These are phyloP conservation scores for Xiphophorus couchianus DNA, from an alignment of 2,113 vertebrate species.

Conservation along the genomic window DNA sequence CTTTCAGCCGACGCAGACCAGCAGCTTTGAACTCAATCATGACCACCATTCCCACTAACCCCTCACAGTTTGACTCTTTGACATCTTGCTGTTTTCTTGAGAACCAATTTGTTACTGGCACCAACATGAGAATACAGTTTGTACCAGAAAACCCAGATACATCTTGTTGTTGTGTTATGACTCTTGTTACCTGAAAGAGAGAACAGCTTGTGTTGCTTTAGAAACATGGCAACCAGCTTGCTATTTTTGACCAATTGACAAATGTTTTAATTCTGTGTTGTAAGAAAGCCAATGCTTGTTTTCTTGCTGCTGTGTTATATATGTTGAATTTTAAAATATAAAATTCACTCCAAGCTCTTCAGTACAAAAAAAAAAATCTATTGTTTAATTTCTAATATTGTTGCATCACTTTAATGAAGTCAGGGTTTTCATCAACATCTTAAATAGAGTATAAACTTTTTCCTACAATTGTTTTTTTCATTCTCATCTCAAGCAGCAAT, in stretches of 20 bases:
- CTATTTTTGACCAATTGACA: not conserved
- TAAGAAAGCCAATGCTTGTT: not conserved
- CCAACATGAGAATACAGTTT: slow-evolving; percentile 18
- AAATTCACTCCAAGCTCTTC: not conserved
- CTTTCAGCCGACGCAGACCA: slow-evolving; percentile 11
- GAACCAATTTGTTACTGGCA: slow-evolving; percentile 33
- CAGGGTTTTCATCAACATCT: not conserved
- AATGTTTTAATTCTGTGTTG: not conserved
- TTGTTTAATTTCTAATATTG: not conserved
- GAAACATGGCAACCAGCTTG: not conserved
- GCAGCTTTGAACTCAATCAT: slow-evolving; percentile 46
- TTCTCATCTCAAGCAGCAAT: slow-evolving; percentile 10
- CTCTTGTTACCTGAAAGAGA: not conserved
- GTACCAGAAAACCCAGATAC: slow-evolving; percentile 4
- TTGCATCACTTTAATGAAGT: not conserved
- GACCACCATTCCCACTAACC: slow-evolving; percentile 3
- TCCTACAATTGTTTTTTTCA: slow-evolving; percentile 1
- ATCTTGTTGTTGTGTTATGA: not conserved
- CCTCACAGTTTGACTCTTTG: slow-evolving; percentile 38
- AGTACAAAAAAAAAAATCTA: not conserved
- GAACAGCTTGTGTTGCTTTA: not conserved
- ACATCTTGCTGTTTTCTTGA: slow-evolving; percentile 27
- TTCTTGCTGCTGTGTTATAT: not conserved
- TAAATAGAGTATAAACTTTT: not conserved
- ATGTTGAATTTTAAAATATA: not conserved